These are phyloP conservation scores for Gopherus evgoodei DNA, from an alignment of 2,113 vertebrate genomes.

Conservation along the genomic window DNA sequence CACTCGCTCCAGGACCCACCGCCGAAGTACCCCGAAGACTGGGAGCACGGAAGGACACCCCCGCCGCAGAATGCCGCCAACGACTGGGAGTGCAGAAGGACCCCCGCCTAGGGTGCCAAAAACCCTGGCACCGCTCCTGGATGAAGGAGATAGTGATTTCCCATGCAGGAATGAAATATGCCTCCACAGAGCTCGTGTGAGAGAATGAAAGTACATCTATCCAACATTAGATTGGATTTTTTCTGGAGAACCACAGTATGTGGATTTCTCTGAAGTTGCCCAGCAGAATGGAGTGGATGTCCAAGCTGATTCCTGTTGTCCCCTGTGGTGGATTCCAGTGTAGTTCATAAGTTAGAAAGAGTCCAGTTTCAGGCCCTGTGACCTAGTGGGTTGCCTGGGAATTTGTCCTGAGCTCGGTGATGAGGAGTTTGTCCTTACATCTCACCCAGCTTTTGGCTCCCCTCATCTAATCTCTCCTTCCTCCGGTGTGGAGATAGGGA, in stretches of 20 bases:
- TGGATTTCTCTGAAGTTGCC: not conserved
- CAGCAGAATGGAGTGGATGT: not conserved
- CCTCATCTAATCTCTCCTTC: no score
- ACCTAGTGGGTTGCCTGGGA: not conserved
- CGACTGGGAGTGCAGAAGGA: no score
- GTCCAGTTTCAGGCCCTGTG: not conserved
- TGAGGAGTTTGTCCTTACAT: accelerated
- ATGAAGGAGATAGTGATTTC: not conserved
- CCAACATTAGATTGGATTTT: not conserved
- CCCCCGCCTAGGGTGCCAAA: no score
- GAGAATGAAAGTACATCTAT: not conserved
- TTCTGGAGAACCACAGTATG: not conserved
- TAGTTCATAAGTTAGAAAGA: not conserved
- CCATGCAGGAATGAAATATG: not conserved
- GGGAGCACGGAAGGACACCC: no score
- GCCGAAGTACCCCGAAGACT: no score
- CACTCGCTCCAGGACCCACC: no score
- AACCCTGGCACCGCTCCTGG: not conserved
- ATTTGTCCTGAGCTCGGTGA: not conserved
- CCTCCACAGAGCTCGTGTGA: not conserved
- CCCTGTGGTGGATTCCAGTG: not conserved
- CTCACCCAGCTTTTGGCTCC: accelerated
- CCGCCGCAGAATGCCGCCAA: no score
- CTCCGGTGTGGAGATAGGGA: not conserved
- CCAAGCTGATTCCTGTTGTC: accelerated